Evolutionary conservation across 2,797 vertebrate species (phyloP), one percentile per base, ranked within the genome.

Genomic region (Danio kyathit): DNA sequence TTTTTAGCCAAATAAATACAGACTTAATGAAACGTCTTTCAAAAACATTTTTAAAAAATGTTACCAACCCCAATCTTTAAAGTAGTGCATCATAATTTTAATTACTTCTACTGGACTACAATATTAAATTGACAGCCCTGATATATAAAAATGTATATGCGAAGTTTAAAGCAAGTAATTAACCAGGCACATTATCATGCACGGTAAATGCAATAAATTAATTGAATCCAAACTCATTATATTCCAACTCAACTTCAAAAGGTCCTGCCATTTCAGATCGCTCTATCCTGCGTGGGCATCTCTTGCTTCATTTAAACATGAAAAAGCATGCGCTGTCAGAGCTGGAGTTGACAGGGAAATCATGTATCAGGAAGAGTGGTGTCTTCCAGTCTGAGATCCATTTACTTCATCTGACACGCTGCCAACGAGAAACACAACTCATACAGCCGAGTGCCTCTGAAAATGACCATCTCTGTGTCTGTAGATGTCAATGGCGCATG

Each of bases 321-420:
- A 66, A 76, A 64, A 77, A 41, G 21, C 5, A 59, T 38, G 67
- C 54, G 61, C 21, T 49, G 61, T 63, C 64, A 52, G 51, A 49
- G n/a, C 41, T 41, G 21, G 48, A 74, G 66, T 70, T 70, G 75
- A 59, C 60, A 67, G 67, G 19, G 19, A 56, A 69, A 48, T 41
- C 60, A 64, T 74, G 48, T 41, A 57, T 76, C 41, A 67, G 40
- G 16, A 48, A 56, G 40, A 40, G 16, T 56, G 29, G 56, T 73
- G 52, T 70, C 19, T 78, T 46, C 59, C 17, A 64, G 69, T 80
- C 59, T 76, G 14, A 82, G 52, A 56, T 41, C 38, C 6, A 54
- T 65, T 85, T 64, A 17, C 56, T 52, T 63, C 12, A 67, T 61
- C 41, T 79, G 74, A 57, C 54, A 77, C 49, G 12, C 21, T 16